These are phyloP conservation scores for Onychomys arenicola DNA, from an alignment of 2,797 vertebrate genomes.

Conservation along the genomic window DNA sequence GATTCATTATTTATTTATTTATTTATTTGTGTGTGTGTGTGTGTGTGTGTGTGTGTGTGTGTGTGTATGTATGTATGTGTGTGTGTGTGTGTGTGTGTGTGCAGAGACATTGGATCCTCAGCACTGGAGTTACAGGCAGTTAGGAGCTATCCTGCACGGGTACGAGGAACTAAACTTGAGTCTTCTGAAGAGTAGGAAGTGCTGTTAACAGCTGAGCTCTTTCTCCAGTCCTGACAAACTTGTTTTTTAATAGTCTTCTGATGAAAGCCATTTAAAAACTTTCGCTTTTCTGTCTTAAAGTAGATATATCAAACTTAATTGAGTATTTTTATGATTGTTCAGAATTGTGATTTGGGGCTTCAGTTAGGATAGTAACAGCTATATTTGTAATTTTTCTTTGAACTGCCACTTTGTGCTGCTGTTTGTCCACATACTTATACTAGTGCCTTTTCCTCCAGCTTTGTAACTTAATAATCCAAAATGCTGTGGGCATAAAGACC, in stretches of 20 bases:
- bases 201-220: background rate
- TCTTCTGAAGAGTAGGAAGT: background rate
- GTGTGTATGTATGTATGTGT: background rate
- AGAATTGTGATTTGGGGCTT: background rate
- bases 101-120: background rate
- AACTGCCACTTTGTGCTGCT: slow-evolving; percentile 4
- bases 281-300: background rate
- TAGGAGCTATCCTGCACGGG: background rate
- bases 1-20: background rate
- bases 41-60: background rate
- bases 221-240: background rate
- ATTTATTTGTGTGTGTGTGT: background rate
- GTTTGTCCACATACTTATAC: background rate
- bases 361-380: background rate
- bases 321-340: background rate
- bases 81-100: background rate
- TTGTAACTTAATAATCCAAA: slow-evolving; percentile 26
- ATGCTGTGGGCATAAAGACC: slow-evolving; percentile 3
- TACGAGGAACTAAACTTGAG: background rate
- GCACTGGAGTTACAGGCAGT: background rate
- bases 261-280: slow-evolving; percentile 45
- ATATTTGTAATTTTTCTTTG: background rate
- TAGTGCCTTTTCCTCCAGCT: background rate
- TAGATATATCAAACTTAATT: slow-evolving; percentile 16
- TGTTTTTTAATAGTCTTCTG: slow-evolving; percentile 1